These are phyloP conservation scores for Smutsia temminckii DNA, from an alignment of 2,797 vertebrate species.

Conservation along the genomic window DNA sequence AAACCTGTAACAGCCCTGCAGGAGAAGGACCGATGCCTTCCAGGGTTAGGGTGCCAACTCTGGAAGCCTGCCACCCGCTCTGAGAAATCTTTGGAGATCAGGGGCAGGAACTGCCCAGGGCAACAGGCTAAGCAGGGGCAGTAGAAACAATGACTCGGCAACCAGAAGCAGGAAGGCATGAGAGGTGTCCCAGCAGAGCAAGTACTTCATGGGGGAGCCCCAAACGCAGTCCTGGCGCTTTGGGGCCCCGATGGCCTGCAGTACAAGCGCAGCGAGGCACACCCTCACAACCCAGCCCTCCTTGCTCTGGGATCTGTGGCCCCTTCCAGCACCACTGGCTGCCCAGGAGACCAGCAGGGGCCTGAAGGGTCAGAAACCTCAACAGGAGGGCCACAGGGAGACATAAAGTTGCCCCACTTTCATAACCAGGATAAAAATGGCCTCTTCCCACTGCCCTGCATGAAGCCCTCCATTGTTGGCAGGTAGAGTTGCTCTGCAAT, in stretches of 20 bases:
- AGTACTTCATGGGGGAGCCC: rapidly evolving
- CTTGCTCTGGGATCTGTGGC: neutral
- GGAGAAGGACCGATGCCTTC: neutral
- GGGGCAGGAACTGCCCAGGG: neutral
- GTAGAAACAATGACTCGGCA: rapidly evolving
- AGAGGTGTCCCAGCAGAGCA: rapidly evolving
- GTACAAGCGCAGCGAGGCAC: neutral
- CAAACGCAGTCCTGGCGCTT: neutral
- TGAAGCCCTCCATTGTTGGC: neutral
- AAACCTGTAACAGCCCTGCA: too few species aligned
- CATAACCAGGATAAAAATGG: neutral
- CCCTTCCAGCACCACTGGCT: neutral
- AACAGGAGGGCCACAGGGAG: neutral
- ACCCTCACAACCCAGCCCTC: neutral
- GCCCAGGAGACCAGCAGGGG: neutral
- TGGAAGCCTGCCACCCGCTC: neutral
- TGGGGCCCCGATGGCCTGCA: rapidly evolving
- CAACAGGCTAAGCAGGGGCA: rapidly evolving
- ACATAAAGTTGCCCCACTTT: neutral
- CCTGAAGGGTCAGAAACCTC: too few species aligned
- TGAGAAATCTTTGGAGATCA: neutral
- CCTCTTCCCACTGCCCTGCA: neutral
- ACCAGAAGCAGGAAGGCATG: rapidly evolving
- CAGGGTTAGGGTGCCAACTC: neutral
- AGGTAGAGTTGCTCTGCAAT: neutral